Evolutionary conservation across 23 tunicate species (phyloP).

Genomic region (Botrylloides violaceus): DNA sequence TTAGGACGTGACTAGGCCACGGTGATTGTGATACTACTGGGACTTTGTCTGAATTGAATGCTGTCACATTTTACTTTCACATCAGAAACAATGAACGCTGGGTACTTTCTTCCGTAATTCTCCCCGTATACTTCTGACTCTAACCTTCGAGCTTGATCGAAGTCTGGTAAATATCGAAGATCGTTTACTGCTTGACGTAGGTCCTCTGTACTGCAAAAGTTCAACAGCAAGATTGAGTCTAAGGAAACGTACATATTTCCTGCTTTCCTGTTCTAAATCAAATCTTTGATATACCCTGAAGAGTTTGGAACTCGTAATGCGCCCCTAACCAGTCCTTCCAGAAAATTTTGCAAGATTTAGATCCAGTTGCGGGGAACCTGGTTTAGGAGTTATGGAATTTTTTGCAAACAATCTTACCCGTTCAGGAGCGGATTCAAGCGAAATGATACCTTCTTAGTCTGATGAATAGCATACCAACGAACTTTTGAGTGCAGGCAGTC

Average conservation of each 20-base stretch:
- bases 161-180: slow-evolving; percentile 29
- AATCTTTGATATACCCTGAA: no score
- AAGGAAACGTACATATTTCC: no score
- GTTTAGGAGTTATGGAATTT: no score
- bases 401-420: slow-evolving; percentile 31
- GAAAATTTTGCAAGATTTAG: no score
- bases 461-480: slow-evolving; percentile 66
- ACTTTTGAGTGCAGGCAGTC: slow-evolving; percentile 62
- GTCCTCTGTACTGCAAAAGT: slow-evolving; percentile 34
- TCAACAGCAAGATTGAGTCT: no score
- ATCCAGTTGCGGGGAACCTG: no score
- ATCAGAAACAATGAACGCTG: slow-evolving; percentile 27
- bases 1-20: no score
- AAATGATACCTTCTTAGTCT: slow-evolving; percentile 57
- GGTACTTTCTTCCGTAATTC: slow-evolving; percentile 52
- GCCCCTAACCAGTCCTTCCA: no score
- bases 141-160: slow-evolving; percentile 13
- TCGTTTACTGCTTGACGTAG: slow-evolving; percentile 25
- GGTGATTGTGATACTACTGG: no score
- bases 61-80: slow-evolving; percentile 33
- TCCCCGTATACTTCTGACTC: slow-evolving; percentile 61
- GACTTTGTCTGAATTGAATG: neutral
- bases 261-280: no score
- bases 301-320: no score
- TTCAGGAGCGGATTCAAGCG: slow-evolving; percentile 37